Base-by-base conservation (phyloP, 2,888 invertebrate genomes). In the Strigamia transsilvanica region DNA sequence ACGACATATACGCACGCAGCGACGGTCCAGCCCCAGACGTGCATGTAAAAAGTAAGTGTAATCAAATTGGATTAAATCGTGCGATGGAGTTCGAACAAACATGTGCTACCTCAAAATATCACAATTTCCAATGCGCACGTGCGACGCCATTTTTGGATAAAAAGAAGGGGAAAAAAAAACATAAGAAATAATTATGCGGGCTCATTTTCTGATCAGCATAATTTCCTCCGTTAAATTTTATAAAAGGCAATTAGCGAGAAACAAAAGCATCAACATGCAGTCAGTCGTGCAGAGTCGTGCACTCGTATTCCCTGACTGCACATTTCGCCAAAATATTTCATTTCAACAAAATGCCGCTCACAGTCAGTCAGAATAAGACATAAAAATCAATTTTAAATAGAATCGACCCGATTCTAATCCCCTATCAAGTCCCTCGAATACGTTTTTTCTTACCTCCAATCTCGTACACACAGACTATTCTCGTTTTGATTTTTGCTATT, bases 161-260 rank as follows among this genome's bases (percentile, higher is more conserved):
- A 2, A 13, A 13, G 5, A 27, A 27, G 4, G 15, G 15, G 5
- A 27, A 27, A 1, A 32, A 73, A 73, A 73, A 73, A 18, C 1
- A 18, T 4, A 12, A 15, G 10, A 56, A 9, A 56, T 56, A n/a
- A 56, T 56, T 56, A 73, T 27, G 73, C 73, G 32, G 73, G 73
- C 5, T 27, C n/a, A 21, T 13, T 9, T 73, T 32, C 10, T 73
- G 73, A 73, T 73, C 73, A 73, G 13, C 73, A 73, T 27, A 73
- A 73, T 27, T 73, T 32, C 73, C 32, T 12, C 27, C 73, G 23
- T 73, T 27, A 73, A 73, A 73, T 73, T 56, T 56, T 21, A 73
- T 27, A 73, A 73, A 73, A 23, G 73, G 73, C 73, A 73, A 73
- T 73, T 73, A 73, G 73, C 73, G 51, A 73, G 7, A 27, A 32